Percentiles rank a stretch among this genome's conserved stretches.
These are phyloP conservation scores for Monopterus albus DNA, from an alignment of 2,113 vertebrate species.

Conservation along the genomic window DNA sequence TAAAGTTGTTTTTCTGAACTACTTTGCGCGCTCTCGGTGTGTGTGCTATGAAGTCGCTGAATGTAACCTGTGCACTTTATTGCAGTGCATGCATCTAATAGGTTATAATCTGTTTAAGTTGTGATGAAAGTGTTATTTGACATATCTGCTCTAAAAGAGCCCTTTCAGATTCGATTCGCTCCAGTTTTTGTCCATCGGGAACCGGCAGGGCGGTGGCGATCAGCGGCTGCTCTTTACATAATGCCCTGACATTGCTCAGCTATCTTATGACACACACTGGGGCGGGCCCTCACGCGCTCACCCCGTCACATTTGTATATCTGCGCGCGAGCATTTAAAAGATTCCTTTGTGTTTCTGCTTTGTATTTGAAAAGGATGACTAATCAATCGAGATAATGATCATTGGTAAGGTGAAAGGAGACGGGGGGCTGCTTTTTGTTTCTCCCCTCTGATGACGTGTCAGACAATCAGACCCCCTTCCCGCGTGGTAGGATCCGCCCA, in stretches of 20 bases:
- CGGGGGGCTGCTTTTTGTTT: slow-evolving; percentile 58
- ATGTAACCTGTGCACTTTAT: background rate
- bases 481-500: slow-evolving; percentile 71
- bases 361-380: background rate
- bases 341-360: background rate
- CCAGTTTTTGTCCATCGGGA: slow-evolving; percentile 62
- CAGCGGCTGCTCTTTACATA: slow-evolving; percentile 79
- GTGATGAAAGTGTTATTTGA: background rate
- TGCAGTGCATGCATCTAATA: background rate
- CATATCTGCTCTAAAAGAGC: background rate
- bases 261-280: slow-evolving; percentile 78
- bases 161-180: slow-evolving; percentile 15
- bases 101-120: too few relatives aligned
- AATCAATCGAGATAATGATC: slow-evolving; percentile 23
- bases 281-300: slow-evolving; percentile 66
- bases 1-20: slow-evolving; percentile 63
- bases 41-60: too few relatives aligned
- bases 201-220: slow-evolving; percentile 82
- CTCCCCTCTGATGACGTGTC: slow-evolving; percentile 84
- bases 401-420: too few relatives aligned
- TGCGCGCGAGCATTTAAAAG: background rate
- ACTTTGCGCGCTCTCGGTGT: slow-evolving; percentile 64
- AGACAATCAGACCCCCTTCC: slow-evolving; percentile 46
- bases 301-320: background rate
- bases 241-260: slow-evolving; percentile 78